phyloP scores from a whole-genome alignment of 2,797 vertebrate species.

The Paratrypauchen microcephalus region DNA sequence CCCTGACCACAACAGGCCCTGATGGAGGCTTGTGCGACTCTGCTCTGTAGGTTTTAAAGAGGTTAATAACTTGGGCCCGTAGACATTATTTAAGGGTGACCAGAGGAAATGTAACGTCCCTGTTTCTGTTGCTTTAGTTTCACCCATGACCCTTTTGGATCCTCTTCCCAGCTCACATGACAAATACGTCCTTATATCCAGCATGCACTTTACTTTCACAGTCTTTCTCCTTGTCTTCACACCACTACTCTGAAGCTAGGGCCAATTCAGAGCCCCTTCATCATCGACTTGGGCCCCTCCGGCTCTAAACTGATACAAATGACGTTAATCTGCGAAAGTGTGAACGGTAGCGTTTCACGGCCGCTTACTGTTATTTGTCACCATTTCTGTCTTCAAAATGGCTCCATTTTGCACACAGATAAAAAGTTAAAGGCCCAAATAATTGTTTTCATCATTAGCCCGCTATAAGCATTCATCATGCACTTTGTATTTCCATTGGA shows the following conservation, averaged over 20 bases:
- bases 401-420: slow-evolving; percentile 66
- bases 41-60: slow-evolving; percentile 75
- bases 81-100: slow-evolving; percentile 81
- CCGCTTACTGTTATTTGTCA: slow-evolving; percentile 76
- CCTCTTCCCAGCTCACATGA: slow-evolving; percentile 50
- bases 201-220: slow-evolving; percentile 36
- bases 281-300: slow-evolving; percentile 67
- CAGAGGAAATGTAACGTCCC: slow-evolving; percentile 74
- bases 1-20: slow-evolving; percentile 68
- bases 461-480: slow-evolving; percentile 64
- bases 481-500: slow-evolving; percentile 68
- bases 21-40: slow-evolving; percentile 62
- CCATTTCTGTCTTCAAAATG: slow-evolving; percentile 74
- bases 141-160: slow-evolving; percentile 68
- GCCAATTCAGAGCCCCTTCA: slow-evolving; percentile 62
- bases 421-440: slow-evolving; percentile 76
- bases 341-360: slow-evolving; percentile 75
- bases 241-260: slow-evolving; percentile 34
- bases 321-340: slow-evolving; percentile 77
- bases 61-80: slow-evolving; percentile 84
- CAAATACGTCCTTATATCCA: slow-evolving; percentile 60
- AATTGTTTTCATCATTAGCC: slow-evolving; percentile 78
- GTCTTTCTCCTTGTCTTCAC: slow-evolving; percentile 29
- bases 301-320: slow-evolving; percentile 83
- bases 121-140: slow-evolving; percentile 76